Evolutionary conservation across 2,113 vertebrate genomes (phyloP).

Genomic region (Emydura subglobosa): DNA sequence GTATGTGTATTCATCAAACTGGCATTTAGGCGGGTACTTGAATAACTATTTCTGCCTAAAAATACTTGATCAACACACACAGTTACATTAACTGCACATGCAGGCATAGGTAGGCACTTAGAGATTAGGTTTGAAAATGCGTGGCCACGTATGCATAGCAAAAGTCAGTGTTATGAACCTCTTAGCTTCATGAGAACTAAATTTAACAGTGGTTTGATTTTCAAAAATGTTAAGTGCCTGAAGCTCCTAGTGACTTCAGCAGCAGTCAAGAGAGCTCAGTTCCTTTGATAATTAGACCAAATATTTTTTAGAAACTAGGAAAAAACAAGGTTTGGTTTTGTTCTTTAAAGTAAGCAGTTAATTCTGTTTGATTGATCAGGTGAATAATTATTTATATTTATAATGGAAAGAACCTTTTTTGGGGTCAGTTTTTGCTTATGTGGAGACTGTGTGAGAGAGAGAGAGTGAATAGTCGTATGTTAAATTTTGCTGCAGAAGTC

Average conservation of each 20-base stretch:
- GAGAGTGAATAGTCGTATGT: background rate
- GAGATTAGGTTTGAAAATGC: background rate
- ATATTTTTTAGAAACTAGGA: background rate
- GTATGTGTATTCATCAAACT: background rate
- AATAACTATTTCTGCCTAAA: background rate
- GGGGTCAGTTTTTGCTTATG: background rate
- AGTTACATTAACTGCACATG: rapidly evolving
- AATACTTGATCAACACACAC: background rate
- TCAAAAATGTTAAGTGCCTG: background rate
- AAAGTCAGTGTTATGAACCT: background rate
- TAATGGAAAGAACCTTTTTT: rapidly evolving
- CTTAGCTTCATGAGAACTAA: rapidly evolving
- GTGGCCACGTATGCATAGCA: rapidly evolving
- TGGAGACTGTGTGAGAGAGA: rapidly evolving
- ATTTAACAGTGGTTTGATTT: background rate
- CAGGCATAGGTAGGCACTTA: background rate
- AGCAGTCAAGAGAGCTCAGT: background rate
- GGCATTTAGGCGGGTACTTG: background rate
- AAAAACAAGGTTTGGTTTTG: rapidly evolving
- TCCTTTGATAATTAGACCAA: rapidly evolving
- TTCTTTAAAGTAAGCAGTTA: rapidly evolving
- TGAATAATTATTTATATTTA: rapidly evolving
- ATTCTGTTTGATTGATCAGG: rapidly evolving
- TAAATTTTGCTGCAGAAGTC: background rate
- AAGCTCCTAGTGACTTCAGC: background rate